These are phyloP conservation scores for Apis cerana DNA, from an alignment of 1,140 invertebrate genomes.

Conservation along the genomic window DNA sequence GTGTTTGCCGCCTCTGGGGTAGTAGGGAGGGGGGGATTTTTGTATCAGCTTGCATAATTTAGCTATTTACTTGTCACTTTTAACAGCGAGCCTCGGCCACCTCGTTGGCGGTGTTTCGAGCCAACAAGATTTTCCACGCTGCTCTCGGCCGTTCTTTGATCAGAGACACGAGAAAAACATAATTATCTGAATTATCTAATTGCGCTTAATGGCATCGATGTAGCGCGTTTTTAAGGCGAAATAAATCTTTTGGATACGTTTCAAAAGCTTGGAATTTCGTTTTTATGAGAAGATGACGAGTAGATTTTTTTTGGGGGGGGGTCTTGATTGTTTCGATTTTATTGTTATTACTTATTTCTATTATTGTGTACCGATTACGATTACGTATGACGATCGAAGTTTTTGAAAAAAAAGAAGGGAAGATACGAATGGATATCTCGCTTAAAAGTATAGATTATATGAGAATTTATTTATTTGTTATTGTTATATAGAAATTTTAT, in stretches of 20 bases:
- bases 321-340: no score
- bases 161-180: conserved; percentile 15
- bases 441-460: no score
- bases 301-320: no score
- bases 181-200: conserved; percentile 13
- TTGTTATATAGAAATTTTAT: no score
- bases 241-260: background rate
- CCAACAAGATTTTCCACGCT: conserved; percentile 12
- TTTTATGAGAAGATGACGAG: no score
- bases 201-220: conserved; percentile 8
- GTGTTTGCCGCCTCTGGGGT: conserved; percentile 8
- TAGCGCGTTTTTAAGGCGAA: background rate
- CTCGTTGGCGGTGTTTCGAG: background rate
- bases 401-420: background rate
- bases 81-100: background rate
- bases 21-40: conserved; percentile 10
- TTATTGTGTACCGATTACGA: no score
- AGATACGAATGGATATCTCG: background rate
- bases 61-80: conserved; percentile 30
- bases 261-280: background rate
- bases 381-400: background rate
- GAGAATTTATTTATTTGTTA: no score
- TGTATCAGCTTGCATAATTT: conserved; percentile 53
- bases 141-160: background rate
- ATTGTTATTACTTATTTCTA: no score